A percentile compares a stretch with the other conserved stretches of the same genome.
phyloP scores from a whole-genome alignment of 2,113 vertebrate species.

The Clarias batrachus region DNA sequence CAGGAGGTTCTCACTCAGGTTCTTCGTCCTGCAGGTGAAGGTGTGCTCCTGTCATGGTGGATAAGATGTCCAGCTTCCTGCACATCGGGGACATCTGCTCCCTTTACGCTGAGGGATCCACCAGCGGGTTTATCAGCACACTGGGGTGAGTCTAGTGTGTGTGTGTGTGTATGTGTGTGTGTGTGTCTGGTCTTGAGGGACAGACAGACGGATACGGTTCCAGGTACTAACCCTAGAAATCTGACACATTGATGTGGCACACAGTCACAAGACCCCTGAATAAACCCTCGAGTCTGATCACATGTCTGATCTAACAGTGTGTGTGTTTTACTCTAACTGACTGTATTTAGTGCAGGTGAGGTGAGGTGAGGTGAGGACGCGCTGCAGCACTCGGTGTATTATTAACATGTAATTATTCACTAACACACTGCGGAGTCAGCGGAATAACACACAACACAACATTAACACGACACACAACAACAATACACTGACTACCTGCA shows the following conservation, averaged over 20 bases:
- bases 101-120: conserved; percentile 94
- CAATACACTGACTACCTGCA: too few relatives aligned
- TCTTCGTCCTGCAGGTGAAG: conserved; percentile 60
- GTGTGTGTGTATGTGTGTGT: neutral
- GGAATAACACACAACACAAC: neutral
- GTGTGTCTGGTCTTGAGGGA: neutral
- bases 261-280: neutral
- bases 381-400: neutral
- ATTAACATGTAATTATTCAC: neutral
- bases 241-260: too few relatives aligned
- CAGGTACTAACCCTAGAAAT: too few relatives aligned
- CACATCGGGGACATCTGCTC: conserved; percentile 98
- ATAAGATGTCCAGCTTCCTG: conserved; percentile 98
- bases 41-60: conserved; percentile 81
- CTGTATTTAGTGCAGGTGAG: neutral
- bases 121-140: conserved; percentile 97
- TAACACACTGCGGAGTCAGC: neutral
- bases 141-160: conserved; percentile 79
- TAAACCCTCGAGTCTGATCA: neutral
- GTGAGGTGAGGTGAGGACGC: neutral
- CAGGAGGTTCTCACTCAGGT: neutral
- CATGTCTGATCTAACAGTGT: neutral
- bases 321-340: neutral
- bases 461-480: neutral
- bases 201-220: too few relatives aligned